These are phyloP conservation scores for Catalaphyllia jardinei DNA, from an alignment of 64 coral and sea anemone genomes.

Conservation along the genomic window DNA sequence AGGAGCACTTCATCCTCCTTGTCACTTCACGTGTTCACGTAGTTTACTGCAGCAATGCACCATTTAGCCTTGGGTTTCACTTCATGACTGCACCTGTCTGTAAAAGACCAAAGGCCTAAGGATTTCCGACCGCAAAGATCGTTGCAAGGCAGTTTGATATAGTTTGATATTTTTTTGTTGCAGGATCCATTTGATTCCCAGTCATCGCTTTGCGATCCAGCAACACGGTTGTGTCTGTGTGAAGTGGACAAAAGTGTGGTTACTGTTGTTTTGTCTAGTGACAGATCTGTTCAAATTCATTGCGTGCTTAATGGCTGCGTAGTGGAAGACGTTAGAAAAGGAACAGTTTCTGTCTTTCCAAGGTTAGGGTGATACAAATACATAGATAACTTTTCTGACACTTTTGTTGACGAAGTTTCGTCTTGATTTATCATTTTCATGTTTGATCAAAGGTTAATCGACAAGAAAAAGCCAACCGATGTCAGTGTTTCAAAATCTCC, in stretches of 20 bases:
- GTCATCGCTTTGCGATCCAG: slow-evolving; percentile 49
- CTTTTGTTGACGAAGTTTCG: background rate
- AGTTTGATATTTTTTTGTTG: background rate
- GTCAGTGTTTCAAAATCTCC: slow-evolving; percentile 22
- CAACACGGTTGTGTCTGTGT: slow-evolving; percentile 62
- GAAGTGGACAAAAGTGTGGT: slow-evolving; percentile 65
- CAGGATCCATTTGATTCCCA: slow-evolving; percentile 86
- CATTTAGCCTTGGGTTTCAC: background rate
- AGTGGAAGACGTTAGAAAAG: slow-evolving; percentile 76
- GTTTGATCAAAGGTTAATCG: slow-evolving; percentile 55
- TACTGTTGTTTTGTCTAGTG: slow-evolving; percentile 65
- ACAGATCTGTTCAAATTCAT: slow-evolving; percentile 73
- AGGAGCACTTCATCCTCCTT: no score
- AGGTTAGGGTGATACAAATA: slow-evolving; percentile 46
- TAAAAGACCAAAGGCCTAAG: no score
- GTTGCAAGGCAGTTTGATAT: background rate
- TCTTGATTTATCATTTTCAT: background rate
- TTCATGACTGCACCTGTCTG: background rate
- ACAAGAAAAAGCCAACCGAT: slow-evolving; percentile 61
- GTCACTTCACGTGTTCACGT: no score
- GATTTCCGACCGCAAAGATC: background rate
- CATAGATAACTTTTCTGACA: background rate
- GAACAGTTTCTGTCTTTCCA: slow-evolving; percentile 76
- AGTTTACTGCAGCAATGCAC: background rate
- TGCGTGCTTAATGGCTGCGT: slow-evolving; percentile 71